Evolutionary conservation across 1,140 invertebrate species (phyloP).

Genomic region (Papilio polyxenes): DNA sequence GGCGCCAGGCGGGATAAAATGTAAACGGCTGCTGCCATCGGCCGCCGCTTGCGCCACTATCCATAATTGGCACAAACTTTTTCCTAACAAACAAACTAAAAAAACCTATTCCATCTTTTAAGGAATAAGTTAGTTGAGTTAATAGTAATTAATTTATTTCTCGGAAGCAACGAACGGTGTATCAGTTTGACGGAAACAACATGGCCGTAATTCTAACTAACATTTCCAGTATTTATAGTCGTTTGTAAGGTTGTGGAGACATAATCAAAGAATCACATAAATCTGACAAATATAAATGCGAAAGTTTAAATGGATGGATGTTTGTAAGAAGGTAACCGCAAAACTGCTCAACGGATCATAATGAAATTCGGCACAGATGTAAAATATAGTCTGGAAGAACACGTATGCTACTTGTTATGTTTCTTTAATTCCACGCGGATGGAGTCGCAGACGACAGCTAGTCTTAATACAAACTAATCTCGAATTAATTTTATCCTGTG

Average conservation of each 20-base stretch:
- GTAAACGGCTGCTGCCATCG: conserved; percentile 44
- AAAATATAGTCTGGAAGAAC: too few relatives aligned
- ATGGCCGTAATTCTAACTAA: neutral
- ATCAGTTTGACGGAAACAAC: conserved; percentile 29
- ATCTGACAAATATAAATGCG: too few relatives aligned
- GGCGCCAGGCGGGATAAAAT: conserved; percentile 38
- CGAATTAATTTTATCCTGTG: too few relatives aligned
- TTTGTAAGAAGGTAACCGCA: too few relatives aligned
- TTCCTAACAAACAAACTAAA: neutral
- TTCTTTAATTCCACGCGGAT: too few relatives aligned
- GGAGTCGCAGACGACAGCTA: too few relatives aligned
- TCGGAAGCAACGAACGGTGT: conserved; percentile 6
- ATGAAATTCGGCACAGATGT: too few relatives aligned
- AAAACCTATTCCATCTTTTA: conserved; percentile 28
- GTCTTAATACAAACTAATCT: too few relatives aligned
- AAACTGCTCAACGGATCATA: too few relatives aligned
- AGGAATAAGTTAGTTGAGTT: conserved; percentile 24
- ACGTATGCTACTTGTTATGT: too few relatives aligned
- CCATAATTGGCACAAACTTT: conserved; percentile 29
- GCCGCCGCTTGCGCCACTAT: conserved; percentile 18
- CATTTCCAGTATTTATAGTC: neutral
- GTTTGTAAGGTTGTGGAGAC: neutral
- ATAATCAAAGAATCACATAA: neutral
- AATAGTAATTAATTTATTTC: conserved; percentile 35
- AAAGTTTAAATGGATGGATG: too few relatives aligned